phyloP scores from a whole-genome alignment of 53 echinoderm and acorn worm species.

The Apostichopus leukothele region DNA sequence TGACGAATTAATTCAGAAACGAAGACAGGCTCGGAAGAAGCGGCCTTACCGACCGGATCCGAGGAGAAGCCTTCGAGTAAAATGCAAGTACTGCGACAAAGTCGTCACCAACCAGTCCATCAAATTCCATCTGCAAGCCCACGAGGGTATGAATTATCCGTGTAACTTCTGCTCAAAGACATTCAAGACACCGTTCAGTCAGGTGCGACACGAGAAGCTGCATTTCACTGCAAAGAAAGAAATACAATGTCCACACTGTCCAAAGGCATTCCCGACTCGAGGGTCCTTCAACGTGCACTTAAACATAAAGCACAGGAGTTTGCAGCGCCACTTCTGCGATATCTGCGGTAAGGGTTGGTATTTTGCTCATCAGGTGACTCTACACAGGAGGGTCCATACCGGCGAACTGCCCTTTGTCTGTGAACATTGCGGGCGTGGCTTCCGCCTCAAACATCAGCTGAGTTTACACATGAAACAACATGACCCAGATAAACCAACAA shows the following conservation, averaged over 20 bases:
- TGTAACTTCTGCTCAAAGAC: conserved; percentile 32
- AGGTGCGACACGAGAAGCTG: conserved; percentile 16
- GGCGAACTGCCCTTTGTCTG: conserved; percentile 37
- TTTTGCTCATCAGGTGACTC: conserved; percentile 16
- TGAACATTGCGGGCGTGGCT: conserved; percentile 23
- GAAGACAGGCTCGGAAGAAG: neutral
- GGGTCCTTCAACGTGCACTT: conserved; percentile 42
- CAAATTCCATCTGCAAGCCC: conserved; percentile 26
- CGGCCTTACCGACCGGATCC: neutral
- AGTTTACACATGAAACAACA: conserved; percentile 32
- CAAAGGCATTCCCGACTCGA: conserved; percentile 7
- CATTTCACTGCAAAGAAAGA: conserved; percentile 22
- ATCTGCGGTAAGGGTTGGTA: conserved; percentile 45
- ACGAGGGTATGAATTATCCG: conserved; percentile 15
- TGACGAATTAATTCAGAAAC: neutral
- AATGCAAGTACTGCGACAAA: conserved; percentile 24
- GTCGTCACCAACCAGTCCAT: conserved; percentile 30
- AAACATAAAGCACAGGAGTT: conserved; percentile 25
- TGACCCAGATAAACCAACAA: neutral
- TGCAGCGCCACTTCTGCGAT: conserved; percentile 31
- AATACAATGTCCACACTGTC: conserved; percentile 5
- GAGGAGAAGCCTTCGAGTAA: neutral
- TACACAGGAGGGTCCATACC: conserved; percentile 32
- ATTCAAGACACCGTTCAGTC: conserved; percentile 37
- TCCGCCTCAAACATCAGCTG: conserved; percentile 29